Evolutionary conservation across 2,113 vertebrate genomes (phyloP), one percentile per base, ranked within the genome.

Genomic region (Oncorhynchus clarkii): DNA sequence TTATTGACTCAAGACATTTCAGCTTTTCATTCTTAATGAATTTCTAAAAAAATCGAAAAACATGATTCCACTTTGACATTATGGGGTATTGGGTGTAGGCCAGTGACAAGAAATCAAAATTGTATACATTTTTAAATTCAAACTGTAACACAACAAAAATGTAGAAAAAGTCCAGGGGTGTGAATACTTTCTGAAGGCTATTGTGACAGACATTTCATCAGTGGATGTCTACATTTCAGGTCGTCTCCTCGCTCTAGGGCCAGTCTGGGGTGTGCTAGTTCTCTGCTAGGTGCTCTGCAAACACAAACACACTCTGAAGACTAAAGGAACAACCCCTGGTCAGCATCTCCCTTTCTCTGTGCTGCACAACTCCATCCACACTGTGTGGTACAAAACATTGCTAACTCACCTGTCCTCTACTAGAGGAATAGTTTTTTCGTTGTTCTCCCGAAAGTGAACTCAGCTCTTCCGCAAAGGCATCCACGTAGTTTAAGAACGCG

Each of bases 211-310:
- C 34, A 24, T 66, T 66, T 51, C 69, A 24, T 59, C 12, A 60
- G 54, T 48, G 22, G 18, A 27, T 49, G 68, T 64, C 73, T 65
- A 22, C 26, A 45, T 64, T 27, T 65, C 27, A 18, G 12, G 29
- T n/a, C 18, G 20, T 70, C 16, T 69, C 67, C 27, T 71, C 57
- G 9, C 39, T 60, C 8, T 29, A 29, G 27, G 66, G 48, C 69
- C 69, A 77, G 45, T 24, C 39, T 7, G 70, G 60, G 45, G 60
- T 72, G 60, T 31, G 69, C 54, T 67, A 29, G 67, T 72, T 77
- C 75, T 65, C 26, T 31, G 18, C 34, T 62, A 65, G 69, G 69
- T 71, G 57, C 70, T 67, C 62, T 22, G 49, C 24, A 67, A 77
- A 54, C 54, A 72, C 48, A 78, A 39, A 75, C 64, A 68, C 65